phyloP scores from a whole-genome alignment of 2,797 vertebrate species.

The Rhabdophis nuchalis region DNA sequence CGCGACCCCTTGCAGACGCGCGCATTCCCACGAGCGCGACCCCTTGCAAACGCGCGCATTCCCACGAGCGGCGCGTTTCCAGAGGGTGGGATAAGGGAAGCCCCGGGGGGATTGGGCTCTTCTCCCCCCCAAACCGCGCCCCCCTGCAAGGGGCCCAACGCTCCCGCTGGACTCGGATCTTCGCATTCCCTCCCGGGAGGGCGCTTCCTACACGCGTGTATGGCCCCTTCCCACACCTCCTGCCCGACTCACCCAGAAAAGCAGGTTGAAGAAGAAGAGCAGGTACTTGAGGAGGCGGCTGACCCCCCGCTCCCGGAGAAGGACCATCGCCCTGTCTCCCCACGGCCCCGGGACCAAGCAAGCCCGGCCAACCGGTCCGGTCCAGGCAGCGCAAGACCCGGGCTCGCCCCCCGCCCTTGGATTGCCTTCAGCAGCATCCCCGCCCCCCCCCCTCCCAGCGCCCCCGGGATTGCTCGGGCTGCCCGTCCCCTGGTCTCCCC shows the following conservation, averaged over 20 bases:
- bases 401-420: not conserved
- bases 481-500: fast-evolving
- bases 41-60: not conserved
- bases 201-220: fast-evolving
- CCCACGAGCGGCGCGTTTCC: not conserved
- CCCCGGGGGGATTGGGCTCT: not conserved
- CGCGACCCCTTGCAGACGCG: too few species aligned
- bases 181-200: not conserved
- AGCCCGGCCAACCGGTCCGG: not conserved
- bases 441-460: not conserved
- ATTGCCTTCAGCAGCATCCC: not conserved
- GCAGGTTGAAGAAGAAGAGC: conserved; percentile 85
- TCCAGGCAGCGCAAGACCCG: not conserved
- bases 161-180: not conserved
- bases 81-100: not conserved
- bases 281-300: conserved; percentile 85
- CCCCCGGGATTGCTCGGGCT: not conserved
- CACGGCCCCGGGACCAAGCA: not conserved
- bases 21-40: too few species aligned
- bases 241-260: conserved; percentile 85
- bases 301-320: conserved; percentile 73
- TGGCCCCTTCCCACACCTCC: too few species aligned
- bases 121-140: too few species aligned
- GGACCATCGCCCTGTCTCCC: conserved; percentile 57
- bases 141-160: not conserved